Evolutionary conservation across 2,113 vertebrate species (phyloP), one percentile per base, ranked within the genome.

Genomic region (Odontesthes bonariensis): DNA sequence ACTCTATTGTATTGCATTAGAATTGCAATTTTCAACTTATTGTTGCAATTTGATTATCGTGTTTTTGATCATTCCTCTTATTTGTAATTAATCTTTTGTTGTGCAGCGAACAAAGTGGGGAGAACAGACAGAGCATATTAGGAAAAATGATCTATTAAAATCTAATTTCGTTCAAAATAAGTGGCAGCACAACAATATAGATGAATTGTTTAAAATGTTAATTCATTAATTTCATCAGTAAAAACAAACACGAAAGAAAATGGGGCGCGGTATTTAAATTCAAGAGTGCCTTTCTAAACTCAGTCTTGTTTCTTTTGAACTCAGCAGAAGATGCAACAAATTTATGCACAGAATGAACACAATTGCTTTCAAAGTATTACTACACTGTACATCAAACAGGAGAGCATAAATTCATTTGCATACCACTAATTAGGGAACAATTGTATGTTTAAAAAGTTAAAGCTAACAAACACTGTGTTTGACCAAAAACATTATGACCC

Each of bases 91-190:
- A 91, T 91, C 84, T 92, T 93, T 90, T 92, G 87, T 92, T 93
- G 89, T 92, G 78, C 81, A 73, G 77, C n/a, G 81, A 93, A 94
- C 92, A 94, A 94, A 93, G 93, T 91, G 91, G 83, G 52, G 68
- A 89, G 84, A 91, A 91, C 85, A 89, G 68, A 67, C 74, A 51
- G 69, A 73, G 83, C 69, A 69, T 85, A 79, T 93, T 91, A 94
- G 11, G 90, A 91, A 92, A 94, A 93, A 88, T 90, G 86, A 92
- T 87, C 92, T 88, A 94, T 95, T 94, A 94, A 74, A 91, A 86
- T 85, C 75, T 93, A 94, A 94, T 92, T 92, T 85, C 91, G 92
- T 91, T 93, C 94, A 94, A 94, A 94, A 94, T 93, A 94, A 92
- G 84, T 63, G 72, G 83, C 79, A 83, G 82, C 83, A 91, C 78